Conservation (phyloP, 2,797 vertebrate genomes). For the Pelochelys cantorii region DNA sequence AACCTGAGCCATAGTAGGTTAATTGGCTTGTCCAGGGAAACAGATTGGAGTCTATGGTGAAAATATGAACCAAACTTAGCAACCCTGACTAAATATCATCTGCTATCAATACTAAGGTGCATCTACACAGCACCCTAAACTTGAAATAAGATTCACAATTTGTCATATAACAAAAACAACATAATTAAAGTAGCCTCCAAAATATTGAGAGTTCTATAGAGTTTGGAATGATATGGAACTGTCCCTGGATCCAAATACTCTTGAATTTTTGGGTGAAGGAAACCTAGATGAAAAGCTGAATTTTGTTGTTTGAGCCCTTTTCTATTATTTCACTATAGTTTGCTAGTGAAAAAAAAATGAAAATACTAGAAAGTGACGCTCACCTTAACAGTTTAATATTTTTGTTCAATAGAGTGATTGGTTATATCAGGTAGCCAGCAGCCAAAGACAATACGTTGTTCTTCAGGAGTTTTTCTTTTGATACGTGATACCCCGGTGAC, state of each 20-base stretch:
- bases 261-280: rapidly evolving
- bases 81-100: neutral
- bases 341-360: neutral
- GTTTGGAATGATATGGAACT: neutral
- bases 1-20: neutral
- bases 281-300: neutral
- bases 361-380: neutral
- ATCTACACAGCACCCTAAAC: too few relatives aligned
- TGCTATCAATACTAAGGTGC: neutral
- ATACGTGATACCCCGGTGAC: neutral
- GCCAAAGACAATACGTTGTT: neutral
- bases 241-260: rapidly evolving
- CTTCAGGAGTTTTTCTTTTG: neutral
- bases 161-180: neutral
- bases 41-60: neutral
- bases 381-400: neutral
- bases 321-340: neutral
- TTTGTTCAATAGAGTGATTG: neutral
- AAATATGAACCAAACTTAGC: neutral
- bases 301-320: neutral
- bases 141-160: too few relatives aligned
- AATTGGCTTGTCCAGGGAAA: neutral
- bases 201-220: neutral
- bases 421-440: neutral
- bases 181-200: neutral